Base-by-base conservation (phyloP, 1,140 invertebrate genomes). In the Hyposmocoma kahamanoa region DNA sequence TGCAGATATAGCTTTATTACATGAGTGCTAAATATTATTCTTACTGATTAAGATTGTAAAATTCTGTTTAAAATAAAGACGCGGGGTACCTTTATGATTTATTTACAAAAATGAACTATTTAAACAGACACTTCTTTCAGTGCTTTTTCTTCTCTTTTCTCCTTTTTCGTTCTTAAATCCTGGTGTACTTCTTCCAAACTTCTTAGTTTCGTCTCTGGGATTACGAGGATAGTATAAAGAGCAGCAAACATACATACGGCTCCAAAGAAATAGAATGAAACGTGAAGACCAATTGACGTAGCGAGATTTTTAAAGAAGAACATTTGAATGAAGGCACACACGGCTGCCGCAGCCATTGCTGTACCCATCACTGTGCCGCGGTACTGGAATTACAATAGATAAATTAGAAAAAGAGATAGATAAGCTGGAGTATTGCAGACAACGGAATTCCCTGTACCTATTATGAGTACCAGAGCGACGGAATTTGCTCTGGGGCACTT, bases 191-290 rank as follows among this genome's bases (percentile, higher is more conserved):
- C 67, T 50, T 75, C 63, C 2, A 84, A 22, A 4, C 46, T 59
- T 53, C 71, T 62, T 4, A 54, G 45, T 42, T 70, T 84, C 0
- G 80, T 84, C 52, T 84, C 80, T 13, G 80, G 80, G 11, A 80
- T 54, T 1, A 59, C 48, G 5, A 80, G 19, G 15, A 75, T 20
- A 2, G 74, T 65, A 38, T 79, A 84, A 1, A 72, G 1, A 4
- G 69, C 56, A 20, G 62, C 60, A 8, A 65, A 11, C 8, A 80
- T 24, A 24, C 77, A 84, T 5, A 82, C 46, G 0, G 32, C 15
- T 1, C 74, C 74, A 17, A 78, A 84, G 52, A 80, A 81, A 50
- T 69, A 84, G 53, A 84, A 84, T 0, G 71, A 61, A 1, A 67
- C 63, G 22, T 80, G 62, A 1, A 71, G 56, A 0, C 78, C 81